phyloP scores from a whole-genome alignment of 2,113 vertebrate genomes.

The Amblyopsis rosae region DNA sequence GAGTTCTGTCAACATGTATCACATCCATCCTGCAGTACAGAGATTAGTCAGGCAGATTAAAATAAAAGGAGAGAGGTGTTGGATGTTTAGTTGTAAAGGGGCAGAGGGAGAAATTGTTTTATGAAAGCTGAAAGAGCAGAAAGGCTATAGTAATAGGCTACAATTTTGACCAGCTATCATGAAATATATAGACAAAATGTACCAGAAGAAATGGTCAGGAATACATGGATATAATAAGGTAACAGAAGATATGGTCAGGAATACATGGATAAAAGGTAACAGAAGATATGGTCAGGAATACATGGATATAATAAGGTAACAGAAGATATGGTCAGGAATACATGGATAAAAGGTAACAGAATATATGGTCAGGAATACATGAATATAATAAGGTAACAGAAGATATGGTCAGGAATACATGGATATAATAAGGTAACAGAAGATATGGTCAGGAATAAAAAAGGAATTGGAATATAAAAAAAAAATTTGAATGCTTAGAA shows the following conservation, averaged over 20 bases:
- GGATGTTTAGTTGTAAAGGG: constrained; percentile 41
- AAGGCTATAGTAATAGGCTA: constrained; percentile 45
- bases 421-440: no score
- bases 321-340: no score
- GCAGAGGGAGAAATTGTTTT: constrained; percentile 30
- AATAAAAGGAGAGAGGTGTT: constrained; percentile 35
- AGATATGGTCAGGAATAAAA: no score
- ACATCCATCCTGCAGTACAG: constrained; percentile 30
- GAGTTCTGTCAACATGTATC: constrained; percentile 57
- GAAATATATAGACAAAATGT: background rate
- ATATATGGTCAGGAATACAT: no score
- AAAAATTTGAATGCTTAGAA: no score
- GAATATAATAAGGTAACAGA: no score
- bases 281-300: background rate
- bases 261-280: background rate
- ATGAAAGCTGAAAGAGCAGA: constrained; percentile 38
- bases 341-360: no score
- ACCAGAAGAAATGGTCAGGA: constrained; percentile 22
- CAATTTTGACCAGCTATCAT: constrained; percentile 46
- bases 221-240: background rate
- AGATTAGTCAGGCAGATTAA: constrained; percentile 37
- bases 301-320: no score
- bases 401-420: no score
- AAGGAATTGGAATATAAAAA: no score
- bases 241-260: background rate